Conservation (phyloP, 2,797 vertebrate species). For the Nyctibius grandis region DNA sequence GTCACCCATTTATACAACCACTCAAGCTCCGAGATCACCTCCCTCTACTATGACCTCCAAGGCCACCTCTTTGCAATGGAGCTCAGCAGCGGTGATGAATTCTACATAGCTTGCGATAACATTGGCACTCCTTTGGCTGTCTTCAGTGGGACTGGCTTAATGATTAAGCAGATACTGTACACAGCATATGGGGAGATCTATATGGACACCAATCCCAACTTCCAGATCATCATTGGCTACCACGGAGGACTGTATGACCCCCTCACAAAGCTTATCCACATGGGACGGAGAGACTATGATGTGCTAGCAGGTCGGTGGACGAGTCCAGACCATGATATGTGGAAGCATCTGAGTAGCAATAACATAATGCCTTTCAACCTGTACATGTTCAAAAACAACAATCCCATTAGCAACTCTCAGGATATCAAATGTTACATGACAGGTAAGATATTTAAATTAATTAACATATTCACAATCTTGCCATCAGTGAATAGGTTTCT, state of each 20-base stretch:
- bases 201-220: slow-evolving; percentile 93
- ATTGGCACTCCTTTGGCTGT: slow-evolving; percentile 95
- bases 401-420: slow-evolving; percentile 92
- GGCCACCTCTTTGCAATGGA: slow-evolving; percentile 99
- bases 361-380: slow-evolving; percentile 95
- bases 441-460: slow-evolving; percentile 74
- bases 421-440: slow-evolving; percentile 99
- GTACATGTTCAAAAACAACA: slow-evolving; percentile 99
- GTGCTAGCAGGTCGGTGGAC: slow-evolving; percentile 96
- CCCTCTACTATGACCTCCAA: slow-evolving; percentile 97
- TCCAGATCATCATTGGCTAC: slow-evolving; percentile 94
- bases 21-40: slow-evolving; percentile 95
- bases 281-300: slow-evolving; percentile 95
- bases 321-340: slow-evolving; percentile 89
- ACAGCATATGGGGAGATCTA: slow-evolving; percentile 98
- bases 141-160: slow-evolving; percentile 92
- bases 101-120: slow-evolving; percentile 97
- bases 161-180: slow-evolving; percentile 96
- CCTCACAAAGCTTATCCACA: slow-evolving; percentile 92
- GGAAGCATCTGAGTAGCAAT: slow-evolving; percentile 91
- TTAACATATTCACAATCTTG: not conserved
- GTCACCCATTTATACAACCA: slow-evolving; percentile 99
- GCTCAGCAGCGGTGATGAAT: slow-evolving; percentile 94
- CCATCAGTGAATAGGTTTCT: not conserved
- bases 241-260: slow-evolving; percentile 95